A percentile compares a stretch with the other conserved stretches of the same genome.
These are phyloP conservation scores for Ciconia boyciana DNA, from an alignment of 2,113 vertebrate genomes.

Conservation along the genomic window DNA sequence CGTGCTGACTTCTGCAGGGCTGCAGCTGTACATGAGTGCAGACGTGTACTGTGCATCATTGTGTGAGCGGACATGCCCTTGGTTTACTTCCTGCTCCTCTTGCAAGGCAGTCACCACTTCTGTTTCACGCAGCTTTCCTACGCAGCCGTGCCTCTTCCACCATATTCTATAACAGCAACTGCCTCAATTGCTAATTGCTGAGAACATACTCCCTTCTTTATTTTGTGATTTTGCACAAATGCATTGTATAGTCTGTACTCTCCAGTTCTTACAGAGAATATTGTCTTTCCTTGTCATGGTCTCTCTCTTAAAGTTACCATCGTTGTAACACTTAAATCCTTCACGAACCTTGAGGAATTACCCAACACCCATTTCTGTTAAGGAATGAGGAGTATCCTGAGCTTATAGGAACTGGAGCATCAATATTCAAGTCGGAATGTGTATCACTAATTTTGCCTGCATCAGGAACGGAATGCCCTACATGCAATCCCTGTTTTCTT, in stretches of 20 bases:
- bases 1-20: neutral
- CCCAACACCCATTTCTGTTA: neutral
- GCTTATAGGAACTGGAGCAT: neutral
- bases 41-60: rapidly evolving
- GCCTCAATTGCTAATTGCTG: neutral
- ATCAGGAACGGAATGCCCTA: neutral
- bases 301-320: neutral
- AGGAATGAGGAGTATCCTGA: neutral
- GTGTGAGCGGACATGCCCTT: neutral
- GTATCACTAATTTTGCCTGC: neutral
- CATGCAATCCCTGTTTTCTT: neutral
- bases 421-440: neutral
- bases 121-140: neutral
- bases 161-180: neutral
- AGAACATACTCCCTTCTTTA: neutral
- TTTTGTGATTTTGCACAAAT: neutral
- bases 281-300: neutral
- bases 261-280: neutral
- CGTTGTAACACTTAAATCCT: neutral
- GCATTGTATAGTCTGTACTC: neutral
- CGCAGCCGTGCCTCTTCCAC: rapidly evolving
- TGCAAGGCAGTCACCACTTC: neutral
- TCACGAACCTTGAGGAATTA: neutral
- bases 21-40: neutral
- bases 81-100: neutral